Percentiles rank a stretch among this genome's conserved stretches.
Conservation (phyloP, 2,888 invertebrate genomes). For the Microchrysa polita region DNA sequence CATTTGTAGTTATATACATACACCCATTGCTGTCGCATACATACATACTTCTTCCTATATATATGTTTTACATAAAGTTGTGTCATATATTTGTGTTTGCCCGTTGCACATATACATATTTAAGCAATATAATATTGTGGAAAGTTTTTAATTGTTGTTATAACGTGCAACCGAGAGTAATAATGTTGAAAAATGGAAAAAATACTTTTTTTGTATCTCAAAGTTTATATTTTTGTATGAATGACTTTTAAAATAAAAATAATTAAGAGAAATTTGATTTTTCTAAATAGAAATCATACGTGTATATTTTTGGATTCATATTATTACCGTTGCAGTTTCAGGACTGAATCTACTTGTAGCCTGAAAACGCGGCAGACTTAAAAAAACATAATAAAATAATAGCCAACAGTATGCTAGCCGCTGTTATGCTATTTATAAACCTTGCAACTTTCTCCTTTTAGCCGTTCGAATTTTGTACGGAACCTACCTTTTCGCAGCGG, state of each 20-base stretch:
- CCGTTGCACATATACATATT: background rate
- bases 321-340: background rate
- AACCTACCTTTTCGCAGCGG: too few species aligned
- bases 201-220: constrained; percentile 48
- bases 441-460: too few species aligned
- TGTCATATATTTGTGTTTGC: constrained; percentile 1
- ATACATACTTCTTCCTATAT: too few species aligned
- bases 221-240: constrained; percentile 49
- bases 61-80: background rate
- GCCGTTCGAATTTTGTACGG: too few species aligned
- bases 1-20: too few species aligned
- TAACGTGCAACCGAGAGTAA: constrained; percentile 5
- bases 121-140: background rate
- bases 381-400: too few species aligned
- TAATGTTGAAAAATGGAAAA: constrained; percentile 24
- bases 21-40: too few species aligned
- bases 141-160: constrained; percentile 18
- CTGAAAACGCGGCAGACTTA: too few species aligned
- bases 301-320: background rate
- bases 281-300: background rate
- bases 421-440: too few species aligned
- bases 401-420: too few species aligned
- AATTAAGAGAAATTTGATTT: background rate
- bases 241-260: constrained; percentile 48
- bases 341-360: too few species aligned